These are phyloP conservation scores for Drosophila lacertosa DNA, from an alignment of 1,140 invertebrate genomes.

Conservation along the genomic window DNA sequence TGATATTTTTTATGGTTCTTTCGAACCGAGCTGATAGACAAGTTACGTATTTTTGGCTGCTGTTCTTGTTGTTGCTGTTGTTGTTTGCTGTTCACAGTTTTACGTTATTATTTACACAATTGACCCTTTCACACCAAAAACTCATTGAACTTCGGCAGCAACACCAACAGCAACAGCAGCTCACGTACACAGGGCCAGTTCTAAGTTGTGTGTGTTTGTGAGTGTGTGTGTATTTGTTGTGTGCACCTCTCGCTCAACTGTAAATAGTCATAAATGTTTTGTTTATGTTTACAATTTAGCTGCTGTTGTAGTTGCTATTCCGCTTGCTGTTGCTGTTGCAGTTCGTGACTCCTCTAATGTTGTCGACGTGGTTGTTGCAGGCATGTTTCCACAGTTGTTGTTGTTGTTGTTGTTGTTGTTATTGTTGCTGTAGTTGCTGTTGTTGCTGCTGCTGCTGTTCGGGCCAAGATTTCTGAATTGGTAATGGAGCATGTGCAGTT, in stretches of 20 bases:
- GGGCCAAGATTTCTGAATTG: conserved; percentile 77
- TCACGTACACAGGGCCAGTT: conserved; percentile 57
- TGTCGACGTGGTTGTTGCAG: conserved; percentile 76
- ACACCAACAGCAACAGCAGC: conserved; percentile 47
- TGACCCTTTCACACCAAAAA: conserved; percentile 79
- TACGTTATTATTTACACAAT: conserved; percentile 80
- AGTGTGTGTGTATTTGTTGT: conserved; percentile 34
- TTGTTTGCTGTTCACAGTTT: conserved; percentile 77
- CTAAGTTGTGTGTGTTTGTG: conserved; percentile 9
- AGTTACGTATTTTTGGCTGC: conserved; percentile 63
- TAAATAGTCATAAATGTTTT: conserved; percentile 83
- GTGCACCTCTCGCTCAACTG: conserved; percentile 65
- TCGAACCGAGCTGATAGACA: conserved; percentile 36
- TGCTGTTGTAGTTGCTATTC: conserved; percentile 57
- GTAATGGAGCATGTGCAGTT: conserved; percentile 80
- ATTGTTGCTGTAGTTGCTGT: conserved; percentile 1
- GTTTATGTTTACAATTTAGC: conserved; percentile 82
- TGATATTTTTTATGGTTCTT: conserved; percentile 76
- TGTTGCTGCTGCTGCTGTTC: conserved; percentile 47
- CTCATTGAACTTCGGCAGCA: conserved; percentile 76
- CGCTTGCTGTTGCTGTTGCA: conserved; percentile 44
- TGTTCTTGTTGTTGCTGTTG: conserved; percentile 25
- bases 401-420: conserved; percentile 22
- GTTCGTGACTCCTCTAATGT: conserved; percentile 79
- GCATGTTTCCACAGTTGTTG: conserved; percentile 35